Evolutionary conservation across 2,113 vertebrate genomes (phyloP).

Genomic region (Myotis brandtii): DNA sequence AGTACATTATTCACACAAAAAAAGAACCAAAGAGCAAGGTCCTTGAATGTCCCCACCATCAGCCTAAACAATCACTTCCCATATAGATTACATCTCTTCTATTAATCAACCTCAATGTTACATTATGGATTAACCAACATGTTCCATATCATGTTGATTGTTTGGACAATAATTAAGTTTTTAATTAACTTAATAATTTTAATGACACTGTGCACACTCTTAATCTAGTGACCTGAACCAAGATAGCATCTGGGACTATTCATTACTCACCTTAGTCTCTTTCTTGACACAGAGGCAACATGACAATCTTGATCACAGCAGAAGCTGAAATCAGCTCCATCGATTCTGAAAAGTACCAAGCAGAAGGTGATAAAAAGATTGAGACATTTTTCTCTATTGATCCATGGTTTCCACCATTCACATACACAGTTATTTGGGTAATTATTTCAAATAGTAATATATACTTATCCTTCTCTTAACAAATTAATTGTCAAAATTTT

Average conservation of each 20-base stretch:
- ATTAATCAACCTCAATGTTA: not conserved
- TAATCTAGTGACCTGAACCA: too few relatives aligned
- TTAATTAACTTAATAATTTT: not conserved
- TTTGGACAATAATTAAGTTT: not conserved
- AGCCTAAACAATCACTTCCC: not conserved
- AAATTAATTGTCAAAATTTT: not conserved
- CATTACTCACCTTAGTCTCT: not conserved
- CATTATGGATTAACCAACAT: not conserved
- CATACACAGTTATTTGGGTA: not conserved
- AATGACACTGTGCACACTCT: too few relatives aligned
- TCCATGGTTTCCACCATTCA: not conserved
- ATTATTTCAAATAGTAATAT: not conserved
- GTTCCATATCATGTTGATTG: not conserved
- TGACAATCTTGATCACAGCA: not conserved
- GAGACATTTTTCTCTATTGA: not conserved
- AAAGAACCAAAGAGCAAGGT: not conserved
- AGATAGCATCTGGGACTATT: not conserved
- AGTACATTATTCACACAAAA: not conserved
- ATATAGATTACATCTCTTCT: not conserved
- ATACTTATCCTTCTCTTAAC: not conserved
- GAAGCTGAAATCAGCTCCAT: too few relatives aligned
- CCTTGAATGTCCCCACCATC: not conserved
- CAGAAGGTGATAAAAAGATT: not conserved
- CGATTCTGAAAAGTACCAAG: not conserved
- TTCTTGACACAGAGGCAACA: not conserved